Evolutionary conservation across 2,888 invertebrate species (phyloP).

Genomic region (Opisthograptis luteolata): DNA sequence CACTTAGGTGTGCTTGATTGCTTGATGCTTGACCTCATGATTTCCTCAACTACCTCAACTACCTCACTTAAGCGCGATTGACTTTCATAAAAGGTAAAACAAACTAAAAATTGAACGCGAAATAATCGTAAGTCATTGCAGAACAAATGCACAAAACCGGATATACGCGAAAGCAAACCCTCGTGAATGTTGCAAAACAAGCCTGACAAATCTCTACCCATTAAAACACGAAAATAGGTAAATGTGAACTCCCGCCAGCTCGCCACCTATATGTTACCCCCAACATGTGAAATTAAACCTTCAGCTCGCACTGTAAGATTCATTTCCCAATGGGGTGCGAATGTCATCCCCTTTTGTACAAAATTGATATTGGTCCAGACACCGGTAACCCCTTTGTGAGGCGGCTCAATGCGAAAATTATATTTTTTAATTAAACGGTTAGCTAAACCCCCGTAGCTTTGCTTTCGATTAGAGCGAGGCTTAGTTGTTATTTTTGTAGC

Average conservation of each 20-base stretch:
- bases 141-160: background rate
- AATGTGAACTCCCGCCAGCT: conserved; percentile 8
- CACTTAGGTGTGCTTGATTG: too few species aligned
- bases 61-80: too few species aligned
- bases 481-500: background rate
- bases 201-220: conserved; percentile 5
- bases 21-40: too few species aligned
- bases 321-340: conserved; percentile 8
- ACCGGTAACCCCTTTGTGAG: conserved; percentile 8
- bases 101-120: too few species aligned
- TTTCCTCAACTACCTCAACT: too few species aligned
- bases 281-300: conserved; percentile 8
- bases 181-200: conserved; percentile 1
- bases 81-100: too few species aligned
- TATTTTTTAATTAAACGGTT: conserved; percentile 34
- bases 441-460: conserved; percentile 1
- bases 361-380: conserved; percentile 11
- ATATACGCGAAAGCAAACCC: background rate
- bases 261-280: conserved; percentile 3
- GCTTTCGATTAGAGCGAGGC: conserved; percentile 8
- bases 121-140: too few species aligned
- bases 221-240: conserved; percentile 16
- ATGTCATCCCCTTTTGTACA: conserved; percentile 16
- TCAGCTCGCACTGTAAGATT: conserved; percentile 6
- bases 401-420: conserved; percentile 26